phyloP scores from a whole-genome alignment of 2,113 vertebrate species.

The Nanorana parkeri region DNA sequence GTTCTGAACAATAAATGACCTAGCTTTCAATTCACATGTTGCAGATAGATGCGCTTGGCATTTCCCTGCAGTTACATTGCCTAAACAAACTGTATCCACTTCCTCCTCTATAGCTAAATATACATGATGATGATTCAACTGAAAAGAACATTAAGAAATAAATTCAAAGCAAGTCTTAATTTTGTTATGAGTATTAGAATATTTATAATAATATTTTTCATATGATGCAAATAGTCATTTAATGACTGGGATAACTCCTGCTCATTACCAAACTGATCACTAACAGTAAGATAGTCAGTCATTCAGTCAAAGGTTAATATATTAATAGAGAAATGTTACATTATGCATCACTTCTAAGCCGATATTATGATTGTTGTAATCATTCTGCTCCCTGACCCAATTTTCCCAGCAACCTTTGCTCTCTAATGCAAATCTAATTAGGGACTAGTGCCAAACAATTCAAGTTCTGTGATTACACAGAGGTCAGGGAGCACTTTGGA shows the following conservation, averaged over 20 bases:
- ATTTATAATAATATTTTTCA: background rate
- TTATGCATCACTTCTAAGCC: too few species aligned
- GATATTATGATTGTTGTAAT: background rate
- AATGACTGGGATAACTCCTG: background rate
- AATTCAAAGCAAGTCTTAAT: too few species aligned
- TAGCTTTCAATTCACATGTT: too few species aligned
- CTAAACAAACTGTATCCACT: too few species aligned
- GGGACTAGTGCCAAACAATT: constrained; percentile 18
- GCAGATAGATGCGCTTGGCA: too few species aligned
- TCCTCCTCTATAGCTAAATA: too few species aligned
- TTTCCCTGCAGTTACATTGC: too few species aligned
- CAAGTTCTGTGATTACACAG: background rate
- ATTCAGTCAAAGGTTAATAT: background rate
- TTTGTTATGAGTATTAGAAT: too few species aligned
- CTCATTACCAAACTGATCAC: background rate
- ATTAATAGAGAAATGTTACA: background rate
- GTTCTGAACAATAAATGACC: too few species aligned
- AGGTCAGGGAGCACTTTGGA: constrained; percentile 9
- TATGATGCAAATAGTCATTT: background rate
- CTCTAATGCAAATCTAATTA: constrained; percentile 45
- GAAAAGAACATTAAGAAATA: too few species aligned
- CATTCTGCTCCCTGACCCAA: constrained; percentile 22
- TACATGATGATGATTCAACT: too few species aligned
- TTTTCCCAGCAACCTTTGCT: constrained; percentile 19
- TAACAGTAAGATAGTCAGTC: background rate